Conservation (phyloP, 2,113 vertebrate genomes). For the Pterocles burchelli region DNA sequence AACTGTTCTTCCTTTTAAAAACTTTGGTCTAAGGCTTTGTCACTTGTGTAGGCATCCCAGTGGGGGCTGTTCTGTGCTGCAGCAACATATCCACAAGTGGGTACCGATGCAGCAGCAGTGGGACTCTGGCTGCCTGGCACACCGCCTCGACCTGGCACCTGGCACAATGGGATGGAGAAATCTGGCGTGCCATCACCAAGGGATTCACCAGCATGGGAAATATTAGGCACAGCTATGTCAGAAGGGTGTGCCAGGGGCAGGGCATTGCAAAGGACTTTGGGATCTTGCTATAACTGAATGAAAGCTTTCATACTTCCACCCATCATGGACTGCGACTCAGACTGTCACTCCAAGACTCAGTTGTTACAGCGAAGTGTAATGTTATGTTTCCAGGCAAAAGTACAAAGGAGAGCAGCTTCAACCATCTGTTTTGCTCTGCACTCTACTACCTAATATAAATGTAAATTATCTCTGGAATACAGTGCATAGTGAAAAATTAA, state of each 20-base stretch:
- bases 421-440: not conserved
- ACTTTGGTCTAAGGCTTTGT: not conserved
- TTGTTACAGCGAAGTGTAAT: fast-evolving
- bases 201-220: not conserved
- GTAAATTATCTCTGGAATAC: not conserved
- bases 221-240: not conserved
- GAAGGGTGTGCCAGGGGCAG: not conserved
- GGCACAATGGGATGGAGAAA: not conserved
- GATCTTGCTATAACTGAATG: not conserved
- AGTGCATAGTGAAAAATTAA: not conserved
- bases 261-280: not conserved
- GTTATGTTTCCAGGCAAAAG: not conserved
- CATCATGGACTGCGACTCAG: fast-evolving
- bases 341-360: not conserved
- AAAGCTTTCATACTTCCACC: not conserved
- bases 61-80: not conserved
- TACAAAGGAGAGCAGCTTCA: not conserved
- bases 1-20: not conserved
- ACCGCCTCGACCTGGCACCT: fast-evolving
- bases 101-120: not conserved
- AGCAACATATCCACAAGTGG: not conserved
- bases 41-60: not conserved
- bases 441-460: not conserved
- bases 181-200: not conserved
- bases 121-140: not conserved